Evolutionary conservation across 2,888 invertebrate species (phyloP), one percentile per base, ranked within the genome.

Genomic region (Dexiosoma caninum): DNA sequence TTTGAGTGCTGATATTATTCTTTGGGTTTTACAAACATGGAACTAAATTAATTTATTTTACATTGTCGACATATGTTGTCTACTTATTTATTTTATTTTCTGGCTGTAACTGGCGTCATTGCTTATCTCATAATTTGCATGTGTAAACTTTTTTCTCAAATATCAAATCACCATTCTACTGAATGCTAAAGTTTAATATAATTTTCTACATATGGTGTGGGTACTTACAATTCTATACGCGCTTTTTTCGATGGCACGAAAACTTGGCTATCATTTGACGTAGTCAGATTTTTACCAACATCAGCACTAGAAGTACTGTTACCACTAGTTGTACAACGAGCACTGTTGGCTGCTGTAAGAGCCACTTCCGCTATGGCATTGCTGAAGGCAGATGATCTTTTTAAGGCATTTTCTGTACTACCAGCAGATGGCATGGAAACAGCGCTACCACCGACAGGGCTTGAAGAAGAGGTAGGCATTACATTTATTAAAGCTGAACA

Each of bases 211-310:
- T n/a, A n/a, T n/a, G n/a, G n/a, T n/a, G n/a, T n/a, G n/a, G n/a
- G n/a, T 62, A 85, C 89, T 87, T 85, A 90, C 90, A 87, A 88
- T 83, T 90, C 90, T 70, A 90, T 80, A 76, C 93, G 91, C 64
- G 92, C 91, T 72, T 92, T 89, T 84, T 93, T 93, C 81, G 90
- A 91, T 74, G 90, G 88, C 75, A 88, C 86, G 81, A 87, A 88
- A n/a, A 86, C 87, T 57, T 89, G 81, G 76, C 88, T 87, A 19
- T 89, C 91, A 84, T 90, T 92, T 88, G 86, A 90, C 86, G 86
- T 90, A 30, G 83, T 69, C 21, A 82, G 67, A 40, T 80, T 80
- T 27, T 79, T 83, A n/a, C 32, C n/a, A 70, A 78, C 7, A 83
- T 79, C n/a, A n/a, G n/a, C 9, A 83, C 83, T 14, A 9, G 57